phyloP scores from a whole-genome alignment of 2,113 vertebrate species.

The Monopterus albus region DNA sequence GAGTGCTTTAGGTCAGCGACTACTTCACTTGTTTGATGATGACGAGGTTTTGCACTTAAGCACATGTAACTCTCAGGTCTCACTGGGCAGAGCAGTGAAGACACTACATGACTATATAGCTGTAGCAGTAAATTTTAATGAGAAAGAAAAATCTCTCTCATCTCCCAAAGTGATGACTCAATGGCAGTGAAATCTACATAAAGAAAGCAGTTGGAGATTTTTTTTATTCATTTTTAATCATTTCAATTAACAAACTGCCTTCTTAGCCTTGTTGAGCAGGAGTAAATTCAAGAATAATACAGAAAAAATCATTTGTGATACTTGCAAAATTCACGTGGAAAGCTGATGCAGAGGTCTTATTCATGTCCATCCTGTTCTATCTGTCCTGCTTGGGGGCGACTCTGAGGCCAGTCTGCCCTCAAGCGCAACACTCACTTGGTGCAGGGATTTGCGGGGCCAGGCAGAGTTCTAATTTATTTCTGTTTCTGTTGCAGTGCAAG shows the following conservation, averaged over 20 bases:
- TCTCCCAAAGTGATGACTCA: conserved; percentile 41
- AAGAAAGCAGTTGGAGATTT: neutral
- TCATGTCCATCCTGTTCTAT: conserved; percentile 35
- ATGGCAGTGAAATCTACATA: conserved; percentile 15
- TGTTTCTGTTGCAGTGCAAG: conserved; percentile 29
- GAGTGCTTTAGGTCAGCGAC: conserved; percentile 56
- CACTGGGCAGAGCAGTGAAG: conserved; percentile 19
- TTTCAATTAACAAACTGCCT: conserved; percentile 16
- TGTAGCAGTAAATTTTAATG: conserved; percentile 53
- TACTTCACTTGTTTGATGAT: conserved; percentile 37
- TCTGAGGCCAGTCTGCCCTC: conserved; percentile 23
- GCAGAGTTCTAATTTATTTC: conserved; percentile 57
- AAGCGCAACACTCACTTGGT: conserved; percentile 19
- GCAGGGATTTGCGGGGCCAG: conserved; percentile 33
- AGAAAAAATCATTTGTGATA: conserved; percentile 25
- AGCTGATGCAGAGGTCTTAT: conserved; percentile 45
- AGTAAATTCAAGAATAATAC: conserved; percentile 8
- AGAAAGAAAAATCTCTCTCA: conserved; percentile 14
- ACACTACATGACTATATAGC: conserved; percentile 46
- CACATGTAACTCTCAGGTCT: conserved; percentile 42
- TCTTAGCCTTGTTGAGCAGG: neutral
- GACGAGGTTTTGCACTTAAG: conserved; percentile 65
- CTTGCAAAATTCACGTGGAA: conserved; percentile 41
- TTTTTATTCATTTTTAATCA: neutral
- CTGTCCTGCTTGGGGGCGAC: conserved; percentile 35